Evolutionary conservation across 2,888 invertebrate species (phyloP).

Genomic region (Hylaea fasciaria): DNA sequence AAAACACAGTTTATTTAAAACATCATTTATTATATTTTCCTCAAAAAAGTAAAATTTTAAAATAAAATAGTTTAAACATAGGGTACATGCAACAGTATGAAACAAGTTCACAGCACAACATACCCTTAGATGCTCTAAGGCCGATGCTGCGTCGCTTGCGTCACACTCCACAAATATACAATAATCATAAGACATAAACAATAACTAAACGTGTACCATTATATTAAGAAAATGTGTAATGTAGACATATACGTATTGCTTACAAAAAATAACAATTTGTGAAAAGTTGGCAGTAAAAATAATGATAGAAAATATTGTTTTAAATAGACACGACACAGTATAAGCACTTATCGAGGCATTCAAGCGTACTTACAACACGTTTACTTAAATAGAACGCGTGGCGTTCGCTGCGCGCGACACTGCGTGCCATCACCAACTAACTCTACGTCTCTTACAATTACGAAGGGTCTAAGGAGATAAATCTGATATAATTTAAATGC

Average conservation of each 20-base stretch:
- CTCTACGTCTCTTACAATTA: conserved; percentile 54
- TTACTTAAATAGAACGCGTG: conserved; percentile 48
- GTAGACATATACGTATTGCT: conserved; percentile 66
- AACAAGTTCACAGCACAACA: conserved; percentile 54
- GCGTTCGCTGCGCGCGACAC: conserved; percentile 54
- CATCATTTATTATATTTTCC: conserved; percentile 84
- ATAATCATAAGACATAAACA: conserved; percentile 66
- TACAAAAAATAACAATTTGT: conserved; percentile 76
- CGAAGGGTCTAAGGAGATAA: conserved; percentile 68
- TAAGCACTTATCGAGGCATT: conserved; percentile 80
- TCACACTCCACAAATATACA: conserved; percentile 65
- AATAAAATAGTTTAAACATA: conserved; percentile 83
- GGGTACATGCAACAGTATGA: conserved; percentile 76
- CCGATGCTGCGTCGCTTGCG: conserved; percentile 26
- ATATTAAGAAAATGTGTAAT: conserved; percentile 71
- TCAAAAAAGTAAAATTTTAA: conserved; percentile 84
- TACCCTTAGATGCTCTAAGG: background rate
- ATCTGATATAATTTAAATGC: conserved; percentile 71
- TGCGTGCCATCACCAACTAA: conserved; percentile 38
- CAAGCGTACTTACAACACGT: conserved; percentile 77
- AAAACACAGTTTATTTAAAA: conserved; percentile 72
- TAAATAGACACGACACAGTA: conserved; percentile 70
- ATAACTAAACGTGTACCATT: conserved; percentile 74
- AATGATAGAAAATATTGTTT: conserved; percentile 59
- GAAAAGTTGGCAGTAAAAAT: conserved; percentile 79